Evolutionary conservation across 2,888 invertebrate species (phyloP).

Genomic region (Drepanosiphum platanoidis): DNA sequence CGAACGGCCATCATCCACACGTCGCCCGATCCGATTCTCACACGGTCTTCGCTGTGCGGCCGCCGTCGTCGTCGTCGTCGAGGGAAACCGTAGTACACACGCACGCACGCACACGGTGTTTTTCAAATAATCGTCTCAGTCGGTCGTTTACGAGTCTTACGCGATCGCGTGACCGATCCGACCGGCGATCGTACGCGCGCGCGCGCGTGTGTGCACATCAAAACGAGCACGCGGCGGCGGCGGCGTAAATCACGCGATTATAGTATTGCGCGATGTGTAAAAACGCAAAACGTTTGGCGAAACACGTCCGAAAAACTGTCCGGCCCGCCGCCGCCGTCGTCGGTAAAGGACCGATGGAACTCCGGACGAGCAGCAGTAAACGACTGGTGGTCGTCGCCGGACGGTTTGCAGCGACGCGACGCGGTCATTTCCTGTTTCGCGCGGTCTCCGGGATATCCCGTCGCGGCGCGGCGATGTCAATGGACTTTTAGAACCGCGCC

Average conservation of each 20-base stretch:
- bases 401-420: not conserved
- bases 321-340: no score
- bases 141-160: not conserved
- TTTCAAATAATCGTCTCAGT: not conserved
- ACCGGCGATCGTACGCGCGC: not conserved
- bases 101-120: conserved; percentile 10
- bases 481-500: not conserved
- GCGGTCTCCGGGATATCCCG: not conserved
- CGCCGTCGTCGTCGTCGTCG: not conserved
- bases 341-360: no score
- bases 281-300: no score
- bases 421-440: not conserved
- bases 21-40: conserved; percentile 37
- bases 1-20: not conserved
- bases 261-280: no score
- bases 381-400: no score
- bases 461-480: not conserved
- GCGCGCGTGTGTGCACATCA: no score
- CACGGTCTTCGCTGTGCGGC: conserved; percentile 5
- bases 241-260: no score
- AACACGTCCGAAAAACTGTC: no score
- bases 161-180: not conserved
- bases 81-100: conserved; percentile 13
- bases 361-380: no score
- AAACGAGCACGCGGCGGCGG: no score